Evolutionary conservation across 2,888 invertebrate genomes (phyloP), one percentile per base, ranked within the genome.

Genomic region (Epirrita christyi): DNA sequence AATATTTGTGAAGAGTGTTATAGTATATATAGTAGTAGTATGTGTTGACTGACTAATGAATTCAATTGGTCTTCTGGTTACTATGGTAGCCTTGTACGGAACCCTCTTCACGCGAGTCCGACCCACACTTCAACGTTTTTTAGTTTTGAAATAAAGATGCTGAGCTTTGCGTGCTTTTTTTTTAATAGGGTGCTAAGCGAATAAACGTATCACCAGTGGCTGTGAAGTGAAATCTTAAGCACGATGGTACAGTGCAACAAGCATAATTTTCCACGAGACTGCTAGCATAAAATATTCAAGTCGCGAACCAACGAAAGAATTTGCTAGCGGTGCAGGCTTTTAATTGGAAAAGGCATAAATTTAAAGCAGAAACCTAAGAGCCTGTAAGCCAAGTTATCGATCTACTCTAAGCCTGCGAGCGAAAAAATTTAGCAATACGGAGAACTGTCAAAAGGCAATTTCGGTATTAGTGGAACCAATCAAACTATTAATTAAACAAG

Each of bases 221-320:
- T 61, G 59, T 53, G 59, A 75, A 74, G 71, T 68, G 76, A 76
- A 81, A 75, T 76, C 76, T 78, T 73, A 74, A 77, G 67, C 75
- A 80, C 81, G 81, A 81, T 80, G 68, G 76, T 68, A 78, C 73
- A 75, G 72, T 80, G 78, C 80, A 80, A 73, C 80, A 67, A 75
- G 71, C 75, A 78, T 75, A 83, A 86, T 86, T 87, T 85, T 80
- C 81, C 82, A 70, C 64, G 76, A 76, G 83, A 68, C 71, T 78
- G 77, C 78, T 78, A 76, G 69, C 74, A 73, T 81, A 79, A 83
- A 85, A 85, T 82, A 85, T 86, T 85, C 78, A 83, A 77, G 80
- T 73, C 78, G 71, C 76, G 78, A 71, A 76, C 71, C 68, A 63
- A 63, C 64, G 54, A 76, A 78, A 80, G 76, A 81, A 78, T 79